phyloP scores from a whole-genome alignment of 1,140 invertebrate species.

The Euura saliciscinereae region DNA sequence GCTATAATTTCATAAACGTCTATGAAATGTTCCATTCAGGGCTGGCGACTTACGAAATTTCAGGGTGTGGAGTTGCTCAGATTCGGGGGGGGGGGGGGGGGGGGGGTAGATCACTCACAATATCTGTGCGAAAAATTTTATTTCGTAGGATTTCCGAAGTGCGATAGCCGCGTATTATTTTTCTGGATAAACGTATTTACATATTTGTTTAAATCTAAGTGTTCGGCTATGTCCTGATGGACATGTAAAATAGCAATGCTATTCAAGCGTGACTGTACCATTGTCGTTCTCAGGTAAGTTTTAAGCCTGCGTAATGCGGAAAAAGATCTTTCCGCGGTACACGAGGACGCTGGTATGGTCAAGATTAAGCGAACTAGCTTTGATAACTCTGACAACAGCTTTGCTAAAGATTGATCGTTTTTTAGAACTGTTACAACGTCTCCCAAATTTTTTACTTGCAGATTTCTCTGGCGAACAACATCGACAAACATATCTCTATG shows the following conservation, averaged over 20 bases:
- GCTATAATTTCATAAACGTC: no score
- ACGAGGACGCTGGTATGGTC: constrained; percentile 27
- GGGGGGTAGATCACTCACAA: neutral
- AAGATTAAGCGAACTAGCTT: constrained; percentile 17
- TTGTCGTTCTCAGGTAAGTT: constrained; percentile 28
- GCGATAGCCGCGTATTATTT: constrained; percentile 12
- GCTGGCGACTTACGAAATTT: no score
- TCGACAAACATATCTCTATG: constrained; percentile 5
- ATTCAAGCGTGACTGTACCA: constrained; percentile 26
- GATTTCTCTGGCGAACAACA: neutral
- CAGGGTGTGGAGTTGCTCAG: no score
- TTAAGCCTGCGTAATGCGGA: constrained; percentile 24
- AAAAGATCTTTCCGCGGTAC: constrained; percentile 27
- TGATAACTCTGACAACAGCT: constrained; percentile 12
- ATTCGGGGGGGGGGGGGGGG: neutral
- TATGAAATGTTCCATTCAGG: no score
- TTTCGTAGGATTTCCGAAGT: neutral
- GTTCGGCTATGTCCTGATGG: constrained; percentile 18
- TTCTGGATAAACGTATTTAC: constrained; percentile 16
- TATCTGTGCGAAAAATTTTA: neutral
- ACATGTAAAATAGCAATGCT: constrained; percentile 25
- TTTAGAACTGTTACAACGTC: constrained; percentile 4
- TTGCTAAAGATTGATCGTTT: neutral
- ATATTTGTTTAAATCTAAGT: constrained; percentile 20
- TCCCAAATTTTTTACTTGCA: neutral